phyloP scores from a whole-genome alignment of 2,888 invertebrate species.

The Cynaeus angustus region DNA sequence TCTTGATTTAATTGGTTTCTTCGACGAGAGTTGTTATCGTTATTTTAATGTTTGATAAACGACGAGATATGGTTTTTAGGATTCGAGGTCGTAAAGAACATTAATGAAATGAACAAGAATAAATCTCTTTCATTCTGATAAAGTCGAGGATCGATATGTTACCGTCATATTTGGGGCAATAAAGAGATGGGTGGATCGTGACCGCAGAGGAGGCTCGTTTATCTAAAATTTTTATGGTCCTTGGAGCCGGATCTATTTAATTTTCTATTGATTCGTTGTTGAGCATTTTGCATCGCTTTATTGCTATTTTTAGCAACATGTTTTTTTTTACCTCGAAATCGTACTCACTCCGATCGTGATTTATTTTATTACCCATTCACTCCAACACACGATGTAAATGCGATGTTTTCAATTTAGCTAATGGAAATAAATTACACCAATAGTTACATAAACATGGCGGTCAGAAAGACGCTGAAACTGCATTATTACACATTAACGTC shows the following conservation, averaged over 20 bases:
- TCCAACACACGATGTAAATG: slow-evolving; percentile 7
- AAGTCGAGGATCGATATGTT: slow-evolving; percentile 25
- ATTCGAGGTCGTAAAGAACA: slow-evolving; percentile 46
- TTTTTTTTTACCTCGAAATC: too few species aligned
- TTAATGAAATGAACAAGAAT: slow-evolving; percentile 54
- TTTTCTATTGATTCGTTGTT: too few species aligned
- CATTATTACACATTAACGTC: slow-evolving; percentile 5
- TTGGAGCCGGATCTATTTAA: too few species aligned
- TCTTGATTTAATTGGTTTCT: slow-evolving; percentile 11
- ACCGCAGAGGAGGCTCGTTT: slow-evolving; percentile 3
- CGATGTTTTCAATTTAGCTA: slow-evolving; percentile 41
- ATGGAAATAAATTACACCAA: slow-evolving; percentile 44
- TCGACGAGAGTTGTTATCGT: slow-evolving; percentile 32
- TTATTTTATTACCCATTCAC: slow-evolving; percentile 16
- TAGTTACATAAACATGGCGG: slow-evolving; percentile 23
- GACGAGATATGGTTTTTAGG: slow-evolving; percentile 38
- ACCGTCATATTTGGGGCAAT: slow-evolving; percentile 17
- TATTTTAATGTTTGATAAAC: slow-evolving; percentile 45
- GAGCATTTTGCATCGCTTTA: too few species aligned
- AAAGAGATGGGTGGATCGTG: neutral
- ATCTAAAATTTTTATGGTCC: neutral
- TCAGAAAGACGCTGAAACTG: slow-evolving; percentile 13
- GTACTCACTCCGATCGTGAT: slow-evolving; percentile 6
- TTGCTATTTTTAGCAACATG: too few species aligned
- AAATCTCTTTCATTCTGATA: slow-evolving; percentile 50